A percentile compares a stretch with the other conserved stretches of the same genome.
Evolutionary conservation across 2,113 vertebrate genomes (phyloP).

Genomic region (Cyanoderma ruficeps): DNA sequence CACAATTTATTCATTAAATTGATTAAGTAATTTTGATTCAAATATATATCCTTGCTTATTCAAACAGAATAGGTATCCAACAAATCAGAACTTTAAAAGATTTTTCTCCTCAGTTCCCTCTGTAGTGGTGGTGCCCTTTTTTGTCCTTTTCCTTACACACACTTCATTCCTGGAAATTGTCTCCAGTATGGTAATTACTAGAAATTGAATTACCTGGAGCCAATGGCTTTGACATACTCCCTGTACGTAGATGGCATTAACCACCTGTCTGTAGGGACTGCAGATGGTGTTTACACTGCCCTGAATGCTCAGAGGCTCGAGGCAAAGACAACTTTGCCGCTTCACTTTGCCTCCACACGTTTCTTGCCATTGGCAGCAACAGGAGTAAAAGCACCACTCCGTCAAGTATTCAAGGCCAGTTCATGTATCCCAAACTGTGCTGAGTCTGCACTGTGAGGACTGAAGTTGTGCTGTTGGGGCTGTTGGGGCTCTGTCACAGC

Average conservation of each 20-base stretch:
- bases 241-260: not conserved
- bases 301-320: not conserved
- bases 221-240: not conserved
- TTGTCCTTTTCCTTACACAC: not conserved
- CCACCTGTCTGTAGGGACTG: not conserved
- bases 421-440: not conserved
- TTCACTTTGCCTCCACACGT: not conserved
- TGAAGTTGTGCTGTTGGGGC: not conserved
- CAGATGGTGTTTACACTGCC: conserved; percentile 13
- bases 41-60: not conserved
- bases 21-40: not conserved
- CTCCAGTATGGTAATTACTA: not conserved
- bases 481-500: not conserved
- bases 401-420: not conserved
- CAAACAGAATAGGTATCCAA: not conserved
- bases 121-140: not conserved
- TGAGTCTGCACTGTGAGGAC: not conserved
- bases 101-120: not conserved
- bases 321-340: not conserved
- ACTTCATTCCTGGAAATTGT: not conserved
- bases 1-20: not conserved
- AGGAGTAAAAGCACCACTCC: not conserved
- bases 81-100: not conserved
- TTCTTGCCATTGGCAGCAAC: not conserved
- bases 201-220: not conserved